Evolutionary conservation across 2,113 vertebrate species (phyloP), one percentile per base, ranked within the genome.

Genomic region (Ictalurus punctatus): DNA sequence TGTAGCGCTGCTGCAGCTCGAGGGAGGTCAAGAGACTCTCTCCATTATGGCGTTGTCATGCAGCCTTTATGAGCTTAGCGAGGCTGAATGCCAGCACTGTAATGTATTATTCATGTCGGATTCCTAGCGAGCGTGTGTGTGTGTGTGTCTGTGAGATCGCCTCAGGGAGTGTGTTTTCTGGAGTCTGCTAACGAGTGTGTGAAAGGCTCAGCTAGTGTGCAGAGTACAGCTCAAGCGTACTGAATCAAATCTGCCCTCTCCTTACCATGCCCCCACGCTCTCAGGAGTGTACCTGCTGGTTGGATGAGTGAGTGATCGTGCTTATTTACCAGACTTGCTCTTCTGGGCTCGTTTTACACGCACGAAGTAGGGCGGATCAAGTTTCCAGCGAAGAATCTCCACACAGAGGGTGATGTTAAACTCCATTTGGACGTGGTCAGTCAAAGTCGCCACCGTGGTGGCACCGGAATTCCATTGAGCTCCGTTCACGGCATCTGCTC

Each of bases 1-100:
- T 88, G 92, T 94, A 94, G 86, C 91, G 93, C 90, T 92, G 93
- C 92, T 92, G 79, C 71, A 90, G 92, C 91, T 87, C 44, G 86
- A 93, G 65, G 92, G 94, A 95, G 94, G 94, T 95, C 94, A 95
- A 96, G 95, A 95, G 94, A 93, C 94, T 94, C 93, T 91, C 93
- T 94, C 95, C 94, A 95, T 96, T 96, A 95, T 96, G 86, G 93
- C 93, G 92, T 94, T 95, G 94, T 96, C 95, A 95, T 94, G 91
- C 94, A 92, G 90, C 94, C 92, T 94, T 95, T 95, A 95, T 94
- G 92, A 90, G 92, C 90, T 91, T 92, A 93, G 93, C 88, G 89
- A 73, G 89, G 90, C 91, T 92, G 88, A 93, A 93, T 92, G 94
- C 93, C 94, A 90, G 92, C 91, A 92, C 91, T 93, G 94, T 92